Evolutionary conservation across 2,797 vertebrate genomes (phyloP).

Genomic region (Microctenopoma lineatum): DNA sequence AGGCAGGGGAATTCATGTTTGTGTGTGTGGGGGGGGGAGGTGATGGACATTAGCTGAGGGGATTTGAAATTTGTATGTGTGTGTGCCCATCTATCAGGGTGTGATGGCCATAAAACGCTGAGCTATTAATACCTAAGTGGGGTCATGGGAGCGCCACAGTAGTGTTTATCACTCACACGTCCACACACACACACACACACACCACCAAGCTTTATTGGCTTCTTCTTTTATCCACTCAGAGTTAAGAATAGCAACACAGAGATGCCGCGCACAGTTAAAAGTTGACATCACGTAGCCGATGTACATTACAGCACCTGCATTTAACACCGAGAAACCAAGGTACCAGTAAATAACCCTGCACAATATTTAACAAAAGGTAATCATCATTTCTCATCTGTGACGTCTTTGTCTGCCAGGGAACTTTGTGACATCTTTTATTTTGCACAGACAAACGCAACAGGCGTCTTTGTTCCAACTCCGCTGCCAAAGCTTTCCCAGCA

Average conservation of each 20-base stretch:
- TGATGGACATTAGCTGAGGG: constrained; percentile 39
- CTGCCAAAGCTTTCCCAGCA: constrained; percentile 26
- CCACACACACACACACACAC: constrained; percentile 13
- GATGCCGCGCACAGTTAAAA: constrained; percentile 29
- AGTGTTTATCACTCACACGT: constrained; percentile 47
- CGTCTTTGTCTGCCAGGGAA: constrained; percentile 5
- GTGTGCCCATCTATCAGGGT: constrained; percentile 29
- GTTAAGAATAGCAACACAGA: constrained; percentile 61
- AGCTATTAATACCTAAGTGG: constrained; percentile 71
- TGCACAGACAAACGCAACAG: constrained; percentile 9
- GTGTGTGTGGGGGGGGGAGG: constrained; percentile 27
- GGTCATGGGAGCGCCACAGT: constrained; percentile 57
- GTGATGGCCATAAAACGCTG: constrained; percentile 54
- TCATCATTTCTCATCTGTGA: background rate
- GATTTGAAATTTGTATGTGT: constrained; percentile 60
- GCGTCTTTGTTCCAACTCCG: constrained; percentile 26
- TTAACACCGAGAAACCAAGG: too few species aligned
- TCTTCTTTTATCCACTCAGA: constrained; percentile 40
- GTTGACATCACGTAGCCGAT: constrained; percentile 31
- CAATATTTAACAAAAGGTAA: too few species aligned
- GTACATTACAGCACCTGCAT: constrained; percentile 2
- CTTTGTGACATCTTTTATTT: constrained; percentile 15
- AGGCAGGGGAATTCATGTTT: constrained; percentile 30
- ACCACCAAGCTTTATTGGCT: constrained; percentile 44
- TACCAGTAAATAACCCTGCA: too few species aligned